Evolutionary conservation across 2,888 invertebrate genomes (phyloP).

Genomic region (Bellardia bayeri): DNA sequence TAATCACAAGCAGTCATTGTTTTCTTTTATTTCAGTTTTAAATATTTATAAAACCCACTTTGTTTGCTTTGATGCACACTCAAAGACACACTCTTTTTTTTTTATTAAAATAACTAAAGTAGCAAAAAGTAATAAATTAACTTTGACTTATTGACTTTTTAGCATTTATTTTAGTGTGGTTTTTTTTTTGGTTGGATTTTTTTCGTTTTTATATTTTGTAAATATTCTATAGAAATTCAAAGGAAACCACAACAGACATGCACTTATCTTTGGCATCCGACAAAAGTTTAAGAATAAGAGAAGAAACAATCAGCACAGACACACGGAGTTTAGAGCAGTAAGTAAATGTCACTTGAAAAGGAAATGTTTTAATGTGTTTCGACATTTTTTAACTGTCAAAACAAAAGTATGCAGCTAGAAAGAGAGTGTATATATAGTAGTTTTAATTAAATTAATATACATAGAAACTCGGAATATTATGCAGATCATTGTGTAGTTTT

Average conservation of each 20-base stretch:
- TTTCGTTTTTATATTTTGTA: not conserved
- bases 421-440: not conserved
- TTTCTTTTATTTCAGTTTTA: not conserved
- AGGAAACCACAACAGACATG: slow-evolving; percentile 59
- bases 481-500: not conserved
- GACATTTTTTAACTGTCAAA: slow-evolving; percentile 20
- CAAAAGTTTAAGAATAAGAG: slow-evolving; percentile 27
- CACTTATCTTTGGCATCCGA: slow-evolving; percentile 61
- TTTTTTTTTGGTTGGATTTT: slow-evolving; percentile 7
- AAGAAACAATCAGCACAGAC: slow-evolving; percentile 4
- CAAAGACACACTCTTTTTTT: not conserved
- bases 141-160: slow-evolving; percentile 67
- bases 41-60: not conserved
- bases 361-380: slow-evolving; percentile 26
- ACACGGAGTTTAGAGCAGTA: not conserved
- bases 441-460: no score
- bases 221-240: slow-evolving; percentile 34
- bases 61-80: slow-evolving; percentile 5
- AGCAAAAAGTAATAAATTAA: slow-evolving; percentile 63
- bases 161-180: slow-evolving; percentile 40
- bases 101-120: slow-evolving; percentile 48
- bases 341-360: slow-evolving; percentile 42
- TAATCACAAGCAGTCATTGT: not conserved
- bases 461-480: no score
- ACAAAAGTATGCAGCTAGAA: not conserved